Percentiles rank a stretch among this genome's conserved stretches.
These are phyloP conservation scores for Sipha maydis DNA, from an alignment of 2,888 invertebrate genomes.

Conservation along the genomic window DNA sequence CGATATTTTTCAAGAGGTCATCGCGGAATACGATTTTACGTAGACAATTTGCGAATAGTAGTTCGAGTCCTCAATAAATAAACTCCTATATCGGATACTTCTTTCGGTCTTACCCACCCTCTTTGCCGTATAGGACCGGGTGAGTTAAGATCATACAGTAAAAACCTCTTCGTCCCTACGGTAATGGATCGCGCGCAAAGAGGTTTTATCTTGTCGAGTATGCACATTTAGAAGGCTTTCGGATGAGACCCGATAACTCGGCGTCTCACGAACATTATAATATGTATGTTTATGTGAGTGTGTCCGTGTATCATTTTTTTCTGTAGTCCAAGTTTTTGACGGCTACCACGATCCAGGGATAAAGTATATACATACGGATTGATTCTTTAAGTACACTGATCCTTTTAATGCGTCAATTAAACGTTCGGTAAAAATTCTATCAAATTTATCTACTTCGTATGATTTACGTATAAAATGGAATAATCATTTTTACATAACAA, in stretches of 20 bases:
- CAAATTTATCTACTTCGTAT: no score
- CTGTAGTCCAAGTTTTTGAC: background rate
- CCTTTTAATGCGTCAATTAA: no score
- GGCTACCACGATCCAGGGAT: background rate
- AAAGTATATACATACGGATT: no score
- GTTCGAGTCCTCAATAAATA: slow-evolving; percentile 50
- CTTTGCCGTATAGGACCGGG: background rate
- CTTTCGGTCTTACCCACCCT: background rate
- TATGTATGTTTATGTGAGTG: background rate
- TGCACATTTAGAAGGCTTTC: slow-evolving; percentile 53
- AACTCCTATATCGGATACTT: slow-evolving; percentile 25
- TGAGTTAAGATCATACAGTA: background rate
- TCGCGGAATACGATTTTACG: slow-evolving; percentile 33
- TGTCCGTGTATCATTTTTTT: background rate
- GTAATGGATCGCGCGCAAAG: slow-evolving; percentile 54
- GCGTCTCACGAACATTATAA: slow-evolving; percentile 11
- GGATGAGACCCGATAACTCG: background rate
- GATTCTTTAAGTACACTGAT: no score
- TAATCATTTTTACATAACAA: no score
- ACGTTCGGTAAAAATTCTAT: no score
- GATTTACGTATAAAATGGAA: no score
- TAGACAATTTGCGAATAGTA: slow-evolving; percentile 28
- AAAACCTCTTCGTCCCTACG: background rate
- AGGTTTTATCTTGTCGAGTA: slow-evolving; percentile 52
- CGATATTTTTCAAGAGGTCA: slow-evolving; percentile 40